Evolutionary conservation across 2,113 vertebrate species (phyloP), one percentile per base, ranked within the genome.

Genomic region (Phaethornis superciliosus): DNA sequence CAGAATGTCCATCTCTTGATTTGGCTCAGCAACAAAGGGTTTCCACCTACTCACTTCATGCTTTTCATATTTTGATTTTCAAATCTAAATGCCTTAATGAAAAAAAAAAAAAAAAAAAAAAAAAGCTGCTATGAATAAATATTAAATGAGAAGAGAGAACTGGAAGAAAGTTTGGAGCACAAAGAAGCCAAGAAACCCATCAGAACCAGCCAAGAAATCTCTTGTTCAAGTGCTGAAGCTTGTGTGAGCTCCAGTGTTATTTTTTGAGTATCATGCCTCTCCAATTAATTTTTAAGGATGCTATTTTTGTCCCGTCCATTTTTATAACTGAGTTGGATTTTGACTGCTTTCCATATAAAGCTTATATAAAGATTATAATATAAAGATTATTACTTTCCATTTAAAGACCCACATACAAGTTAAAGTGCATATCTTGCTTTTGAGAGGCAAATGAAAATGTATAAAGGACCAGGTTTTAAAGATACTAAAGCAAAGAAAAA

Each of bases 21-120:
- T 92, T 97, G 87, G 93, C 84, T 96, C 37, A 35, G 64, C 84
- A 96, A 95, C 95, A 96, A 96, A 96, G 79, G 68, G 69, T 75
- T 97, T 96, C 92, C 60, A 96, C 97, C 85, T 95, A 46, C 92
- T 91, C 68, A 6, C 88, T 70, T 56, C 47, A 9, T 10, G 59
- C 64, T 95, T 95, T 83, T 58, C 52, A 56, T 85, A 30, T 71
- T 81, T 97, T 96, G 79, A 78, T 88, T 96, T 95, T 90, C 74
- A 67, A 95, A 82, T 67, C 54, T 75, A 63, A 27, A 89, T 82
- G 76, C 85, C 95, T 96, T 83, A 51, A 80, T 81, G 69, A 7
- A 2, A 11, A 30, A n/a, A 23, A 93, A 88, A 15, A 56, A 62
- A 62, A 93, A 91, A 71, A 65, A 59, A 37, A 3, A 55, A 77